Evolutionary conservation across 2,797 vertebrate genomes (phyloP).

Genomic region (Galago senegalensis): DNA sequence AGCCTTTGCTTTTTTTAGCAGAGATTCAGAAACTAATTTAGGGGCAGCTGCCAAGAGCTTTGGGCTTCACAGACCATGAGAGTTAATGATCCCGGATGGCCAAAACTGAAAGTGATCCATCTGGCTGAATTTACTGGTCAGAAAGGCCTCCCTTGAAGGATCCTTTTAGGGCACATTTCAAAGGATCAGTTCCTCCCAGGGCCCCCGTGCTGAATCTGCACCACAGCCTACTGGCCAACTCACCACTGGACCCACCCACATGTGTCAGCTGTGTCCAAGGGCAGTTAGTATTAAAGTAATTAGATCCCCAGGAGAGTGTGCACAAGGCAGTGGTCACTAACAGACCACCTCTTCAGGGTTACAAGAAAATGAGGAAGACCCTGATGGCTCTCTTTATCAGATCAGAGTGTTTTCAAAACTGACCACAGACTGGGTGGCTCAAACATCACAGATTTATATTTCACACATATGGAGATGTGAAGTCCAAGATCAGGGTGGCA

Average conservation of each 20-base stretch:
- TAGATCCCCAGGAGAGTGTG: neutral
- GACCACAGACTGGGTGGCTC: neutral
- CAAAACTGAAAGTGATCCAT: neutral
- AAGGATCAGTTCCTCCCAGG: neutral
- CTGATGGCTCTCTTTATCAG: neutral
- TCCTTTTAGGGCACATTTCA: neutral
- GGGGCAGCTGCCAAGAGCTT: neutral
- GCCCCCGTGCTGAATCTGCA: neutral
- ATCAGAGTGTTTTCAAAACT: neutral
- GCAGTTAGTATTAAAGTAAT: neutral
- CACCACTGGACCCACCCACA: neutral
- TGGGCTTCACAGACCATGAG: neutral
- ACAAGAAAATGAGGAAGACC: neutral
- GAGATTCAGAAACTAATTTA: constrained; percentile 36
- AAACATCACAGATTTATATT: neutral
- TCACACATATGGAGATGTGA: neutral
- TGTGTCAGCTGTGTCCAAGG: neutral
- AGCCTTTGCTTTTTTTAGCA: neutral
- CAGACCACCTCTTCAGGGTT: neutral
- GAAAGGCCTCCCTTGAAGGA: neutral
- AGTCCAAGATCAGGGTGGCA: neutral
- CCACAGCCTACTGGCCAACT: neutral
- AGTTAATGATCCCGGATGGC: neutral
- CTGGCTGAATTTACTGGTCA: neutral
- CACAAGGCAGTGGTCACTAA: neutral